Evolutionary conservation across 2,888 invertebrate genomes (phyloP).

Genomic region (Stenoptilia bipunctidactyla): DNA sequence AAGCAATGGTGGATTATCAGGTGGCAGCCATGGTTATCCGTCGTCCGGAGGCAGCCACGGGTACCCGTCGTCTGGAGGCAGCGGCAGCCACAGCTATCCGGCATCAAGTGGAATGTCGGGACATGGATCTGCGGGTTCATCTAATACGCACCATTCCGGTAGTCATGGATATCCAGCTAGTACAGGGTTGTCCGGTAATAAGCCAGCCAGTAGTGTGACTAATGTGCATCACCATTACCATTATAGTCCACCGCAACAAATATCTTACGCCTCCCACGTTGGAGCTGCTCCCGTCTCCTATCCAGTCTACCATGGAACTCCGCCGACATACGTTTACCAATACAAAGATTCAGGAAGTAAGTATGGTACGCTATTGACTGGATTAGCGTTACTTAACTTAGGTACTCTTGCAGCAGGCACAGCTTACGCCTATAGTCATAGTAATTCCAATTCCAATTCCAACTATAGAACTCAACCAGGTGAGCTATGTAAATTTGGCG

Average conservation of each 20-base stretch:
- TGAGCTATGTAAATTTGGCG: constrained; percentile 50
- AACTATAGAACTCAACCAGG: constrained; percentile 38
- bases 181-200: constrained; percentile 22
- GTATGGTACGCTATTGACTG: constrained; percentile 49
- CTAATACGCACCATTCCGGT: constrained; percentile 7
- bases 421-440: constrained; percentile 29
- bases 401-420: constrained; percentile 41
- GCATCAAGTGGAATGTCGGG: constrained; percentile 10
- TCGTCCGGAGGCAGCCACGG: constrained; percentile 18
- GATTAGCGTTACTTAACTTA: constrained; percentile 49
- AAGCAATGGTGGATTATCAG: constrained; percentile 3
- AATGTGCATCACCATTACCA: constrained; percentile 44
- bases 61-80: constrained; percentile 12
- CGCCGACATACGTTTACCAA: constrained; percentile 51
- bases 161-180: constrained; percentile 19
- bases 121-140: constrained; percentile 17
- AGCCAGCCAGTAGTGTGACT: constrained; percentile 16
- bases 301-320: constrained; percentile 47
- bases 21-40: constrained; percentile 20
- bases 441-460: constrained; percentile 16
- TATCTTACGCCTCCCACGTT: constrained; percentile 35
- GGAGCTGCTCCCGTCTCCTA: constrained; percentile 36
- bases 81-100: neutral
- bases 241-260: constrained; percentile 49
- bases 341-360: constrained; percentile 55